Evolutionary conservation across 2,888 invertebrate genomes (phyloP), one percentile per base, ranked within the genome.

Genomic region (Saturnia pavonia): DNA sequence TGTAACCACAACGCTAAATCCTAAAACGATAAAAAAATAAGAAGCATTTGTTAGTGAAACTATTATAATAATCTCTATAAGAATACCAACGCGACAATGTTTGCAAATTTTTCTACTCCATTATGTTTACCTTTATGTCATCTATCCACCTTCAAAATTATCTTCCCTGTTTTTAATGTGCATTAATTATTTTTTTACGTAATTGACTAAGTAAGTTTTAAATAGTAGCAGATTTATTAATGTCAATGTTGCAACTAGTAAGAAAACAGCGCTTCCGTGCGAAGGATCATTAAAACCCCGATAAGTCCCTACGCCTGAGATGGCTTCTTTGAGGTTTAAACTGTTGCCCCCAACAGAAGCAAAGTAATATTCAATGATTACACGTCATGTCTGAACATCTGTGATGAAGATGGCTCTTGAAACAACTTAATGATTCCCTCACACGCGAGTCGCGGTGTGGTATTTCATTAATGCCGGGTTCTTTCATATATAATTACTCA

Each of bases 401-500:
- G n/a, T 65, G 65, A 65, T 65, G 65, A 40, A 65, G 65, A 40
- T 65, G 65, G n/a, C 40, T 65, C 65, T 19, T 7, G 40, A 40
- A 40, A 65, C 22, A 22, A 65, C 40, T 54, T 54, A 51, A 54
- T 68, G 68, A 40, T 40, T 54, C 54, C 40, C 22, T 34, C 66
- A 40, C 70, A 42, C 57, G 65, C 70, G 25, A 42, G 66, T 42
- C 67, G 48, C 70, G 54, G 54, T 54, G 66, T 54, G 67, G 70
- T 54, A 70, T 70, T 70, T 70, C 70, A 70, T 70, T 70, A 67
- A 70, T 70, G 42, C 40, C 40, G 27, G 69, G 67, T 40, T 54
- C 51, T 70, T 12, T 43, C 12, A 34, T 67, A 54, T 54, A 42
- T 70, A 70, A 70, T 70, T 70, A 70, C 51, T 43, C 67, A 67